Evolutionary conservation across 2,113 vertebrate genomes (phyloP).

Genomic region (Peromyscus polionotus): DNA sequence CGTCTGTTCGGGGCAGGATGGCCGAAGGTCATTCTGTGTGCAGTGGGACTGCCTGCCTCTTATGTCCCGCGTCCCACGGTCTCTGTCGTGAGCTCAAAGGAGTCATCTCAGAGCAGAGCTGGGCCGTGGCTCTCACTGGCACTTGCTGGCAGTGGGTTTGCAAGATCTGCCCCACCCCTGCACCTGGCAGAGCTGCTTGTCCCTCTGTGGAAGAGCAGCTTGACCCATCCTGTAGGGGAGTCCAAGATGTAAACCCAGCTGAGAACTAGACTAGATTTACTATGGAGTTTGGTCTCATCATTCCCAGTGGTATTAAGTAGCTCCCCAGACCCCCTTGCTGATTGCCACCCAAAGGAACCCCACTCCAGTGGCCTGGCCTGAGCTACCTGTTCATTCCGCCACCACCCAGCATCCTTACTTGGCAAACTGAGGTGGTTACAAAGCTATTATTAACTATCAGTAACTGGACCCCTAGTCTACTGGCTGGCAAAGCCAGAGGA

Average conservation of each 20-base stretch:
- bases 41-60: neutral
- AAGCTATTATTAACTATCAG: neutral
- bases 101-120: neutral
- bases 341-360: neutral
- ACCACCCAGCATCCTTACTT: neutral
- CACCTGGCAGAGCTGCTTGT: fast-evolving
- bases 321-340: neutral
- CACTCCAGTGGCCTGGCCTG: neutral
- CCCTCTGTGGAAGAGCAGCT: neutral
- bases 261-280: neutral
- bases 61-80: neutral
- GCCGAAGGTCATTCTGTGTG: too few relatives aligned
- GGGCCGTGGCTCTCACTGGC: neutral
- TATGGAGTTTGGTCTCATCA: neutral
- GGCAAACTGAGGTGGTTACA: fast-evolving
- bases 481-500: neutral
- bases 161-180: neutral
- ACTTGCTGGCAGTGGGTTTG: neutral
- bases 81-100: neutral
- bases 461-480: neutral
- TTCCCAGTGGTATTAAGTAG: neutral
- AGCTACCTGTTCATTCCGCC: neutral
- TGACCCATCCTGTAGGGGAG: neutral
- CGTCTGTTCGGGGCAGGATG: too few relatives aligned
- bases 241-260: neutral